Conservation (phyloP, 2,797 vertebrate species). For the Philypnodon macrostomus region DNA sequence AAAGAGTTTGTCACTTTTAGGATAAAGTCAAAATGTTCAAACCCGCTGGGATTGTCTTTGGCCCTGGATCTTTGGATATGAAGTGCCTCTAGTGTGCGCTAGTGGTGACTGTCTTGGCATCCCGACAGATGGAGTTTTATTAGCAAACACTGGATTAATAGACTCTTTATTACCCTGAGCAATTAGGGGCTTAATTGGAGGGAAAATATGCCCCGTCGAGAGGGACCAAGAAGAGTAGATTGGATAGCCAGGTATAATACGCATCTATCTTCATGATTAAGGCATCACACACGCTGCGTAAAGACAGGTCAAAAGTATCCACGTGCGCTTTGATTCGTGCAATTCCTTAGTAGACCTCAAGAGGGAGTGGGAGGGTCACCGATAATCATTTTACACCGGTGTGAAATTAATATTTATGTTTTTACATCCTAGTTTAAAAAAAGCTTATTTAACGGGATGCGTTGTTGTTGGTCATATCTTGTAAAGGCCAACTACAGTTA, state of each 20-base stretch:
- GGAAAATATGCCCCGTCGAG: slow-evolving; percentile 50
- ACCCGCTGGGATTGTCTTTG: slow-evolving; percentile 12
- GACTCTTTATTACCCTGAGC: slow-evolving; percentile 62
- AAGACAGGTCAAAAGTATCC: neutral
- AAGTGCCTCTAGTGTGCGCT: too few species aligned
- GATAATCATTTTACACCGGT: neutral
- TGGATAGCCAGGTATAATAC: too few species aligned
- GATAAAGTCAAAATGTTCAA: neutral
- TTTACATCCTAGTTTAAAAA: too few species aligned
- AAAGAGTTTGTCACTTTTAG: slow-evolving; percentile 18
- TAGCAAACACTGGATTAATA: slow-evolving; percentile 62
- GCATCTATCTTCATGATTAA: too few species aligned
- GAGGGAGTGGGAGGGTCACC: slow-evolving; percentile 39
- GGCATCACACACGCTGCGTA: too few species aligned
- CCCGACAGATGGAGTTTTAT: slow-evolving; percentile 65
- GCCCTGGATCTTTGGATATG: too few species aligned
- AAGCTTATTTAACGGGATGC: too few species aligned
- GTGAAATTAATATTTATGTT: too few species aligned
- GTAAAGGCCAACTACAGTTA: too few species aligned
- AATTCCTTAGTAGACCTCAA: slow-evolving; percentile 31
- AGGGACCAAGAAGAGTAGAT: slow-evolving; percentile 16
- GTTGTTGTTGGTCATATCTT: too few species aligned
- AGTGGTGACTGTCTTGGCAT: slow-evolving; percentile 40
- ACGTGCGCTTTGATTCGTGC: slow-evolving; percentile 13
- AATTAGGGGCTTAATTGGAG: slow-evolving; percentile 66